Evolutionary conservation across 2,888 invertebrate species (phyloP), one percentile per base, ranked within the genome.

Genomic region (Rotaria magnacalcarata): DNA sequence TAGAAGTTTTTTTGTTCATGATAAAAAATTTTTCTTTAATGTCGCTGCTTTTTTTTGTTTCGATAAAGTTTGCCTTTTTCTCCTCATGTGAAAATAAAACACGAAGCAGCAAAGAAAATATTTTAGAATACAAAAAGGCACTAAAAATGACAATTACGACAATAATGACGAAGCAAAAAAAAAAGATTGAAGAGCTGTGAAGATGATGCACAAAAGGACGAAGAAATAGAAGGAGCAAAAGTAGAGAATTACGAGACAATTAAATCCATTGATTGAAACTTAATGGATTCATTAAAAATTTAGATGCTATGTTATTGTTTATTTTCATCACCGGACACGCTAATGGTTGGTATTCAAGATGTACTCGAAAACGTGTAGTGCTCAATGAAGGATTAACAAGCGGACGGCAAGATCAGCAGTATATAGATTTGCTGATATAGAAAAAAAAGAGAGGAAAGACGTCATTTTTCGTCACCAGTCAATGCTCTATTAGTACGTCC

Each of bases 111-210:
- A 34, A 67, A 67, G 34, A 67, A 67, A 67, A 67, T 34, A 67
- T 67, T 67, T 34, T 34, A 27, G 67, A 67, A 67, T 67, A 67
- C 67, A 67, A 67, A 67, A 67, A 67, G 67, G 67, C 67, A 67
- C 67, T 67, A 34, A 67, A 67, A 67, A 67, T 67, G 67, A 67
- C 67, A 67, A 67, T 67, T 34, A 67, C 67, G 67, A 67, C 34
- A 67, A 27, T 34, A 67, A 67, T 67, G 67, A 67, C 34, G 34
- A 67, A 67, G 67, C 27, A 41, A 67, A 67, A 67, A 41, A 34
- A 67, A 34, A 34, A 27, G 67, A 67, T 67, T 34, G 67, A 67
- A 67, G 21, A 67, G 34, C 16, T 41, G 52, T 67, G 67, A 41
- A 67, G 67, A 67, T 67, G 34, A 67, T 67, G 67, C 67, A 67